phyloP scores from a whole-genome alignment of 1,140 invertebrate species.

The Drusus annulatus region DNA sequence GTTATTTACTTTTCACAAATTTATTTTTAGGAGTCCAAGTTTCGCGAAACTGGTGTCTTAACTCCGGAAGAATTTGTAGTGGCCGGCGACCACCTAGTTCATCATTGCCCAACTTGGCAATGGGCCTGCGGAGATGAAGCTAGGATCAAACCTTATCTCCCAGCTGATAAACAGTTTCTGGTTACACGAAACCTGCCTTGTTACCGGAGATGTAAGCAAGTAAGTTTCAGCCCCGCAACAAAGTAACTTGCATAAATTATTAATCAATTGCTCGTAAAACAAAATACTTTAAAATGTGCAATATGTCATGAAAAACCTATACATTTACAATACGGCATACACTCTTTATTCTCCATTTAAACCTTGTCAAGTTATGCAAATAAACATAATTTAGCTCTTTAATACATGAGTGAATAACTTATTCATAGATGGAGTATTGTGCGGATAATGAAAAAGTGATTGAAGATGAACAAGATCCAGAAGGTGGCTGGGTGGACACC shows the following conservation, averaged over 20 bases:
- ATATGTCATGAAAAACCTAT: too few species aligned
- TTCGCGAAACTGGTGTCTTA: constrained; percentile 97
- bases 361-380: too few species aligned
- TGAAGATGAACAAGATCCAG: constrained; percentile 90
- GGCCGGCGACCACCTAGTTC: constrained; percentile 98
- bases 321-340: too few species aligned
- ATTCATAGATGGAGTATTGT: constrained; percentile 87
- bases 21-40: constrained; percentile 92
- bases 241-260: too few species aligned
- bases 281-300: too few species aligned
- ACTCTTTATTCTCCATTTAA: too few species aligned
- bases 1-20: constrained; percentile 31
- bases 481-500: constrained; percentile 99
- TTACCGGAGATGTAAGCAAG: constrained; percentile 92
- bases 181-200: constrained; percentile 97
- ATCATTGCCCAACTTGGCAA: constrained; percentile 99
- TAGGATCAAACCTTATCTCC: constrained; percentile 90
- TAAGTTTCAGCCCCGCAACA: constrained; percentile 62
- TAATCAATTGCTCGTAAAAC: too few species aligned
- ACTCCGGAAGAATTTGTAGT: constrained; percentile 97
- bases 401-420: neutral
- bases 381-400: too few species aligned
- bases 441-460: constrained; percentile 91
- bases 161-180: constrained; percentile 96
- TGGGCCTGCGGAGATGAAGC: constrained; percentile 94